A percentile compares a stretch with the other conserved stretches of the same genome.
Evolutionary conservation across 2,797 vertebrate species (phyloP).

Genomic region (Sebastes iracundus): DNA sequence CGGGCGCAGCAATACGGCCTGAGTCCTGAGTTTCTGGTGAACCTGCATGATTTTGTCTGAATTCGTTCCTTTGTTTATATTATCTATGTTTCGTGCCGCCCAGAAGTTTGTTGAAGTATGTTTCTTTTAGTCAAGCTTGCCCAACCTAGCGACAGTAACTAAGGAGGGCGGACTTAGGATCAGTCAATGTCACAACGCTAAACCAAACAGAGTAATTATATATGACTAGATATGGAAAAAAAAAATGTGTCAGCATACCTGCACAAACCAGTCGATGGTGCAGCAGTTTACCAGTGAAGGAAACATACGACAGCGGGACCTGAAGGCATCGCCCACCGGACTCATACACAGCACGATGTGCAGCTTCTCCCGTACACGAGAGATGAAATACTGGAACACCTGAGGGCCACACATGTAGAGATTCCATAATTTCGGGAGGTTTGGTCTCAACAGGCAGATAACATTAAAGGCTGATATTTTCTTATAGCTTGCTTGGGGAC

Average conservation of each 20-base stretch:
- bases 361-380: conserved; percentile 86
- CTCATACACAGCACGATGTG: conserved; percentile 91
- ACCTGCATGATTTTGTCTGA: no score
- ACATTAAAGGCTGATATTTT: conserved; percentile 21
- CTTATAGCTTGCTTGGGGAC: not conserved
- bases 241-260: conserved; percentile 70
- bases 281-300: conserved; percentile 91
- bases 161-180: no score
- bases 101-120: no score
- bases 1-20: fast-evolving
- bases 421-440: not conserved
- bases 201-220: not conserved
- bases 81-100: no score
- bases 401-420: conserved; percentile 22
- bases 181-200: fast-evolving
- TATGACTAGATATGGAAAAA: not conserved
- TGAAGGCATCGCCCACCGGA: conserved; percentile 88
- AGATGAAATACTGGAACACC: conserved; percentile 90
- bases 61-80: no score
- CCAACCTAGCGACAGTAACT: no score
- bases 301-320: conserved; percentile 89
- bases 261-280: conserved; percentile 90
- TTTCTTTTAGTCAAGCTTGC: no score
- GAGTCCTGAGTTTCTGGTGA: no score
- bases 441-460: conserved; percentile 2